These are phyloP conservation scores for Pollenia labialis DNA, from an alignment of 2,888 invertebrate species.

Conservation along the genomic window DNA sequence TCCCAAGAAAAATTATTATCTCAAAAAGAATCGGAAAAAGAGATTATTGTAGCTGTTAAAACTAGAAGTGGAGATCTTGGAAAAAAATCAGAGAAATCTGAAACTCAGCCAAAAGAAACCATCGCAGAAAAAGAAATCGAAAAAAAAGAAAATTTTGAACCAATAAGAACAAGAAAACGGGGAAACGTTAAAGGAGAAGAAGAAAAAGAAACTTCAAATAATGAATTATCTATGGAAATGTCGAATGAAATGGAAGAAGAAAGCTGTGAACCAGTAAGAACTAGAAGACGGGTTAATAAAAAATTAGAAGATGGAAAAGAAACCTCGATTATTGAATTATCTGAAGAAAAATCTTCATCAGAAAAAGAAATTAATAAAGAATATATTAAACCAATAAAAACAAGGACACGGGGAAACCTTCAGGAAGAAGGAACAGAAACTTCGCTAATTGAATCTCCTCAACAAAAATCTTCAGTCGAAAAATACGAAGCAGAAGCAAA, in stretches of 20 bases:
- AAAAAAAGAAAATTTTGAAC: not conserved
- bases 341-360: not conserved
- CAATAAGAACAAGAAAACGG: slow-evolving; percentile 5
- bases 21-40: not conserved
- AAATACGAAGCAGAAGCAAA: no score
- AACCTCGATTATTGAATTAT: not conserved
- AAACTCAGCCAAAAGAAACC: not conserved
- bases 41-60: not conserved
- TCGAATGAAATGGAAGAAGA: not conserved
- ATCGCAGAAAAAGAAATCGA: not conserved
- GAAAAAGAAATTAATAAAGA: not conserved
- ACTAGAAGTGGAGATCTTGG: not conserved
- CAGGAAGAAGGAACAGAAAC: not conserved
- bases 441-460: no score
- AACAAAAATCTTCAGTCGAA: no score
- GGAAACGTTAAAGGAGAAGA: not conserved
- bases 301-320: not conserved
- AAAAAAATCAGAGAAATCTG: not conserved
- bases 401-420: not conserved
- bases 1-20: not conserved
- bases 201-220: not conserved
- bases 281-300: not conserved
- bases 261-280: not conserved
- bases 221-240: not conserved
- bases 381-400: slow-evolving; percentile 6